Base-by-base conservation (phyloP, 2,888 invertebrate species). In the Panopea generosa region DNA sequence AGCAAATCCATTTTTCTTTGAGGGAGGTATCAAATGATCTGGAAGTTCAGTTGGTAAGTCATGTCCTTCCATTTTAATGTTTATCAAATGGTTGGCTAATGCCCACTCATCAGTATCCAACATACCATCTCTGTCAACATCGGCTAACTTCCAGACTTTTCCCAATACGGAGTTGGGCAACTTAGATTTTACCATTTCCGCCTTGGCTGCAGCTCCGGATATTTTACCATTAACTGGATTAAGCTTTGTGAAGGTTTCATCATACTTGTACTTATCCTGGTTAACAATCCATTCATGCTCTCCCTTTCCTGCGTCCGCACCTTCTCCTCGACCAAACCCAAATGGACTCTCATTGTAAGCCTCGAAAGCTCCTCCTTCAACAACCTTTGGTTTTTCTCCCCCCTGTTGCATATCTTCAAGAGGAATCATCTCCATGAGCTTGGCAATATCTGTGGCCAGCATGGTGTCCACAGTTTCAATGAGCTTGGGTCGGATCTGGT, bases 271-370 rank as follows among this genome's bases (percentile, higher is more conserved):
- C 90, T 97, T 96, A 90, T 98, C 96, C 92, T 96, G 96, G 92
- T 95, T 95, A 89, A 99, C 98, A 89, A 99, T 96, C 99, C 99
- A 99, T 92, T 98, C 98, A 76, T 96, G 95, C 93, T 99, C 99
- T 1, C 98, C 98, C 4, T 90, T 96, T 50, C 99, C 99, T 61
- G 97, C 98, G 94, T 99, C 98, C 85, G 97, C 96, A 68, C 99
- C 99, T 94, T 99, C 99, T 67, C 93, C 92, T 1, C 83, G 74
- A 3, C 92, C 92, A 26, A 91, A 82, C 6, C 90, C 91, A 73
- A 93, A 93, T 3, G 92, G 92, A 40, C 90, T 91, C 52, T 91
- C 90, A 49, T 78, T 87, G 73, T 87, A 85, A 83, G 96, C 96
- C 92, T 97, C 97, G 93, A 99, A 99, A n/a, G 98, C 98, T 65